Conservation (phyloP, 1,140 invertebrate genomes). For the Parapsyche elsis region DNA sequence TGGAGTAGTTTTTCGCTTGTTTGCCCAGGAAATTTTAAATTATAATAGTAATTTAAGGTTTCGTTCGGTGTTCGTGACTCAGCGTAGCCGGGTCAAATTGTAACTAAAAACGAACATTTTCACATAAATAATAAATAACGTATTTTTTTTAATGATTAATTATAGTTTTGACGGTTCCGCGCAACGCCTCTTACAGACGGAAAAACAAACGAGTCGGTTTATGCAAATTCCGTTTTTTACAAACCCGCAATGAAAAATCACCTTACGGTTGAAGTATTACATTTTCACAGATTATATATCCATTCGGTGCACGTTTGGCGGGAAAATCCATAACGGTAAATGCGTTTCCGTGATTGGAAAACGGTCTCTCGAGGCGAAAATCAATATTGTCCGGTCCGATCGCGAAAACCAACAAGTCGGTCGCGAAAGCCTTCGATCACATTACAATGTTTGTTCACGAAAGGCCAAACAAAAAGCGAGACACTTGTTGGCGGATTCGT, state of each 20-base stretch:
- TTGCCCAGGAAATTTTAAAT: conserved; percentile 1
- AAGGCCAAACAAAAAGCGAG: neutral
- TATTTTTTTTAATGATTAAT: conserved; percentile 6
- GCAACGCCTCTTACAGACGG: neutral
- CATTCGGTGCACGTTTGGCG: neutral
- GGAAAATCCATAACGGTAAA: conserved; percentile 6
- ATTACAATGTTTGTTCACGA: conserved; percentile 15
- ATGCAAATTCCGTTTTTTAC: neutral
- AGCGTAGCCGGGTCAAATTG: conserved; percentile 1
- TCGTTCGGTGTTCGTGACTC: neutral
- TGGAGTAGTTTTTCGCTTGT: neutral
- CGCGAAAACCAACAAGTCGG: conserved; percentile 19
- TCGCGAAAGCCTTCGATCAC: conserved; percentile 17
- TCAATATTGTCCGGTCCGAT: conserved; percentile 30
- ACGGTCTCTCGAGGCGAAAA: neutral
- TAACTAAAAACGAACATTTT: neutral
- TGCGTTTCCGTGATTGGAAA: conserved; percentile 14
- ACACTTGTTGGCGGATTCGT: conserved; percentile 4
- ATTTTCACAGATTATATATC: too few species aligned
- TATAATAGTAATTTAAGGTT: conserved; percentile 3
- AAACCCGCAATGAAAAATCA: too few species aligned
- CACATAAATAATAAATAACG: conserved; percentile 11
- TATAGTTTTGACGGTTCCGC: neutral
- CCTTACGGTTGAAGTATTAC: too few species aligned
- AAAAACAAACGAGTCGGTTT: neutral